Evolutionary conservation across 2,888 invertebrate genomes (phyloP), one percentile per base, ranked within the genome.

Genomic region (Ormia ochracea): DNA sequence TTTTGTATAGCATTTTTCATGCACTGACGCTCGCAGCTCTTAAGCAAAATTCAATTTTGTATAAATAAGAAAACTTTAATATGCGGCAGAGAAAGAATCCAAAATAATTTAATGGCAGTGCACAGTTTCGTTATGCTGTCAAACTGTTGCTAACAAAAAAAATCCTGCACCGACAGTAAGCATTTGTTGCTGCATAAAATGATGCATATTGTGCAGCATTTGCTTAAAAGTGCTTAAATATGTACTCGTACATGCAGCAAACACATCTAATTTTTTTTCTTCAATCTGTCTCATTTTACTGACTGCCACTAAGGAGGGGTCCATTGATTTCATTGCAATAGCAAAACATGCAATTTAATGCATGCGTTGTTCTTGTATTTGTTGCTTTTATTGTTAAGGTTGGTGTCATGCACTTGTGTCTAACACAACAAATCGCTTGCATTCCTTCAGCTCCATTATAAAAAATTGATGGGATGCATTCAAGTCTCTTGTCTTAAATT

Each of bases 381-480:
- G 36, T 31, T 54, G 36, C 7, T 58, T 17, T 66, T 33, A 10
- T 65, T 72, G 26, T 69, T 28, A 36, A 38, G 61, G 63, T 66
- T 75, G 82, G 68, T 80, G 80, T 80, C 80, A 80, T 73, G 80
- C 80, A 50, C 80, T 80, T 58, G 72, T 81, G 85, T 85, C 82
- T 83, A 85, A 85, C 84, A 85, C 85, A 86, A 85, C 85, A 86
- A 88, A 85, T 87, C 87, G 86, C 84, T 86, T 84, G 84, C 85
- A 85, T 85, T 84, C 83, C 81, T 83, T 75, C 43, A 82, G 82
- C 84, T 78, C 85, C 83, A 85, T 85, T 85, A 84, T 83, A 82
- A 86, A 76, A 82, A 87, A 86, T 87, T 84, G 88, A 87, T 87
- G 86, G 84, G 86, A 84, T 87, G 86, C 58, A 70, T 66, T 78